Base-by-base conservation (phyloP, 1,140 invertebrate genomes). In the Phocides pigmalion region DNA sequence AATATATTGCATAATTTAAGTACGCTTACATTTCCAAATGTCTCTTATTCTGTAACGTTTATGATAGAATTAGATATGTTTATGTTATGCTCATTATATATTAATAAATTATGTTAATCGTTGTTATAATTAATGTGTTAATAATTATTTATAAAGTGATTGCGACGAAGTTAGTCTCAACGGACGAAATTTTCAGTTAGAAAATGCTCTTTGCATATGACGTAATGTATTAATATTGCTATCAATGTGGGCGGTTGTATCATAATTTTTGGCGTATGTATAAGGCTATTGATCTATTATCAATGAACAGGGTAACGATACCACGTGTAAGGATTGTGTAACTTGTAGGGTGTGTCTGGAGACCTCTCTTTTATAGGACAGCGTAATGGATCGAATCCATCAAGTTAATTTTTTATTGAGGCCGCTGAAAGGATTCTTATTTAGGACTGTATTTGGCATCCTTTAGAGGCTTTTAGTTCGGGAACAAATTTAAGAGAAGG, bases 311-410 rank as follows among this genome's bases (percentile, higher is more conserved):
- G 49, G 49, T 51, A 51, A 51, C 11, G 25, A 15, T 35, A 51
- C 49, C 28, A 35, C 32, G 6, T 51, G 4, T 32, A 32, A 35
- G 49, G 49, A 32, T 25, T 49, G 20, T 47, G 49, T 51, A 51
- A 51, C 49, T 37, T 35, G 14, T 50, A 50, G 49, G 32, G 50
- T 9, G 32, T 53, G 15, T 32, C n/a, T 19, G 50, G 39, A 53
- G 50, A 53, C 32, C 16, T 53, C 16, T 35, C 28, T 53, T 50
- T 32, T 25, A n/a, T 19, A 37, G 32, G 49, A 17, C 49, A 37
- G 3, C 17, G 16, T 53, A 53, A 53, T 53, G 49, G 49, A 53
- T 53, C 32, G 28, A 16, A 53, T 53, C 49, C 49, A 37, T 53
- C 9, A 16, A 53, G 25, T 50, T 20, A 50, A n/a, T 28, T 50